phyloP scores from a whole-genome alignment of 1,140 invertebrate species.

The Drosophila micromelanica region DNA sequence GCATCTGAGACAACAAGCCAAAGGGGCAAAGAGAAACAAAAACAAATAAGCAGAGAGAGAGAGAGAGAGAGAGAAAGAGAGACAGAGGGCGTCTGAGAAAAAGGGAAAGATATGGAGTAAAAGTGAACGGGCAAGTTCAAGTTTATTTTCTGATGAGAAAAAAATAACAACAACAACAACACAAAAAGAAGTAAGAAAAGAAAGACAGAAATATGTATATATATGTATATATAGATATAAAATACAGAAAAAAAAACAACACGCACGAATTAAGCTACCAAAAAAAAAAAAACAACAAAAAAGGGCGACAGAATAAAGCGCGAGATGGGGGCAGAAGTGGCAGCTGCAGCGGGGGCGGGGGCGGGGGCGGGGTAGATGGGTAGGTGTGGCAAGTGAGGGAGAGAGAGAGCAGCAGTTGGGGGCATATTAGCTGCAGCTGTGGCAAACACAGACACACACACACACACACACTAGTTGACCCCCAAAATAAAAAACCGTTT shows the following conservation, averaged over 20 bases:
- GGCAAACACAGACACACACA: conserved; percentile 26
- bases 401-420: not conserved
- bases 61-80: not conserved
- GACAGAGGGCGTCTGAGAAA: conserved; percentile 9
- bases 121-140: conserved; percentile 84
- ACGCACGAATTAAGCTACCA: conserved; percentile 67
- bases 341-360: not conserved
- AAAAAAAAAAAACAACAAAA: conserved; percentile 55
- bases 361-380: no score
- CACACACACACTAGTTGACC: conserved; percentile 45
- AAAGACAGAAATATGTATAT: conserved; percentile 37
- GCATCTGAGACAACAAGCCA: no score
- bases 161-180: conserved; percentile 22
- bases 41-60: conserved; percentile 19
- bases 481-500: conserved; percentile 65
- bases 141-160: conserved; percentile 75
- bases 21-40: conserved; percentile 50
- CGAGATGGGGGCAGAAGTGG: conserved; percentile 8
- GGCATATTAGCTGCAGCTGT: conserved; percentile 20
- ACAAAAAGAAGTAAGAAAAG: conserved; percentile 24
- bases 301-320: conserved; percentile 70
- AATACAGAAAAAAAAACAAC: no score
- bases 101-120: conserved; percentile 62
- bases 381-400: conserved; percentile 23
- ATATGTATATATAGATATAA: no score